phyloP scores from a whole-genome alignment of 2,113 vertebrate genomes.

The Seriola aureovittata region DNA sequence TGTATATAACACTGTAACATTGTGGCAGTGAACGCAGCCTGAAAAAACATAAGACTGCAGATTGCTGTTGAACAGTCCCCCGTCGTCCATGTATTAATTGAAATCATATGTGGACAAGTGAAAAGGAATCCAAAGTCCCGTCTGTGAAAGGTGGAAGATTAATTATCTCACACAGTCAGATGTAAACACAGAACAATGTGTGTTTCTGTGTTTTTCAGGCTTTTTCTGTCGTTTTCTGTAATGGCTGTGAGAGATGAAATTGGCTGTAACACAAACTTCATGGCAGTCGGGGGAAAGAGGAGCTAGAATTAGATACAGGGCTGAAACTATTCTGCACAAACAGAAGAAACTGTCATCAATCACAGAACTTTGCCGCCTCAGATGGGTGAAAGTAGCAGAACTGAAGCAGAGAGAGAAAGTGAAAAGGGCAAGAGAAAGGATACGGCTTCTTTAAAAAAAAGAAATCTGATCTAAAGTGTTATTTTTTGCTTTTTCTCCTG shows the following conservation, averaged over 20 bases:
- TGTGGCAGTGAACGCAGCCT: neutral
- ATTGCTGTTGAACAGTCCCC: neutral
- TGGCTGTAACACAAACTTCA: conserved; percentile 27
- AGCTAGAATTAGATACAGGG: conserved; percentile 25
- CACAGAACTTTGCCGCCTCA: neutral
- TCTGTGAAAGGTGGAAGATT: neutral
- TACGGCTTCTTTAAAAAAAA: neutral
- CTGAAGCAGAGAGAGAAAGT: neutral
- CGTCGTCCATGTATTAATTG: conserved; percentile 23
- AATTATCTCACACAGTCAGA: conserved; percentile 2
- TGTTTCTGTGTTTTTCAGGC: neutral
- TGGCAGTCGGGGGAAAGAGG: neutral
- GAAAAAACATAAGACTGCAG: neutral
- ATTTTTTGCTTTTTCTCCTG: neutral
- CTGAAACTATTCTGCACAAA: conserved; percentile 14
- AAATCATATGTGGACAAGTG: neutral
- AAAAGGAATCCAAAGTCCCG: neutral
- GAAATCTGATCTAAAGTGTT: neutral
- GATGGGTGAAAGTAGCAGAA: neutral
- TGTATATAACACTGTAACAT: neutral
- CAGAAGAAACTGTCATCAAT: conserved; percentile 35
- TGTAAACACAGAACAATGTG: neutral
- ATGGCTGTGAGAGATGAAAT: conserved; percentile 4
- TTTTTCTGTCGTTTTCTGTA: neutral
- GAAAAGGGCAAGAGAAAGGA: neutral